Percentiles rank a stretch among this genome's conserved stretches.
Evolutionary conservation across 1,140 invertebrate genomes (phyloP).

Genomic region (Olivierus martensii): DNA sequence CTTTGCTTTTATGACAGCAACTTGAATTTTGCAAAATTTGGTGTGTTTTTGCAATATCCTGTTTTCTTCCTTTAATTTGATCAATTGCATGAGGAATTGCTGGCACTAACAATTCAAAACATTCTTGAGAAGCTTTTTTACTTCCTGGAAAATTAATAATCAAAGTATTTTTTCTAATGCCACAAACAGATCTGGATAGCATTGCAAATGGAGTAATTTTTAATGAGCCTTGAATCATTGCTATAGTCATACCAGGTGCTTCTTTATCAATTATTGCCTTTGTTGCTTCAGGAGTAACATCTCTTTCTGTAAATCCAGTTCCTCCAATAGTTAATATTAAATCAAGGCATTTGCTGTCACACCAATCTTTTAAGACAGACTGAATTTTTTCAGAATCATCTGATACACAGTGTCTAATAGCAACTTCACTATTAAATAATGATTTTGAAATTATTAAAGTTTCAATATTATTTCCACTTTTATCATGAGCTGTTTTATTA

Average conservation of each 20-base stretch:
- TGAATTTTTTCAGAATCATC: neutral
- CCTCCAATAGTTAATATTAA: conserved; percentile 84
- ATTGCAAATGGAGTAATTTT: neutral
- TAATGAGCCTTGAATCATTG: neutral
- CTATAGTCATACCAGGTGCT: neutral
- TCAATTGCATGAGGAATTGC: neutral
- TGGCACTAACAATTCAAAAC: neutral
- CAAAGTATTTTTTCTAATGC: neutral
- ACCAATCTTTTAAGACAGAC: neutral
- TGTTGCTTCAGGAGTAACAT: conserved; percentile 84
- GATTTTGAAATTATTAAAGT: too few species aligned
- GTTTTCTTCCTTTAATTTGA: neutral
- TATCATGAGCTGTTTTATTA: too few species aligned
- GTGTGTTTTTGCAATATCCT: neutral
- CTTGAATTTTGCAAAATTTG: too few species aligned
- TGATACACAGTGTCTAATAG: too few species aligned
- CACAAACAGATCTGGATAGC: neutral
- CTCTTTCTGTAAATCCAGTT: conserved; percentile 70
- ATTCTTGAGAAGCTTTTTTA: neutral
- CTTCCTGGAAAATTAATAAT: neutral
- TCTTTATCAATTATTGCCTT: neutral
- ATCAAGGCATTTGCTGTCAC: neutral
- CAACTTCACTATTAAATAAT: too few species aligned
- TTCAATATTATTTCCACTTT: too few species aligned
- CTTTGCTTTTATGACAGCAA: too few species aligned